Base-by-base conservation (phyloP, 2,113 vertebrate genomes). In the Fulica atra region DNA sequence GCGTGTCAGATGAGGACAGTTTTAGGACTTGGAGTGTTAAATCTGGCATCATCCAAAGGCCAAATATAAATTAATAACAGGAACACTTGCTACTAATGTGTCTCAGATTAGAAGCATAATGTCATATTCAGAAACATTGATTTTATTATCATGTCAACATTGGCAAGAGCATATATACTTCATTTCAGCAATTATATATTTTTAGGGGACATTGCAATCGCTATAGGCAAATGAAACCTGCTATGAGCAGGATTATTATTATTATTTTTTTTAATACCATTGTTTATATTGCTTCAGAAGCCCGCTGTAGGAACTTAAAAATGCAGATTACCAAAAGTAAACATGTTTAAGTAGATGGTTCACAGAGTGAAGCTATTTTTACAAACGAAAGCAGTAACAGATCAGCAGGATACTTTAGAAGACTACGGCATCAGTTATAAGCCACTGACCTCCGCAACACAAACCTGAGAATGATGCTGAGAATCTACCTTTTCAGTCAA, bases 1-100 rank as follows among this genome's bases (percentile, higher is more conserved):
- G 95, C 72, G 65, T 98, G 98, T 98, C 98, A 98, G 97, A 97
- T 93, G 97, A 97, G 98, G 98, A 98, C 97, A 97, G 83, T 97
- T 98, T 97, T 97, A 96, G 94, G 93, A 89, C 95, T 97, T 28
- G 86, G 90, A 95, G 95, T 95, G 90, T 95, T 83, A 97, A 96
- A 97, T 94, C 97, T 98, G 97, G 97, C 96, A 97, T 96, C 86
- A 51, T 91, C 86, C 85, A 98, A 98, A 98, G 96, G 97, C 97
- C 98, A 98, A 92, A 97, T 97, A 98, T 97, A 97, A 98, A 97
- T 98, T 97, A 98, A 96, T 97, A 97, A 96, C 96, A 97, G 92
- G 96, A 96, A 97, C 96, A 95, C 97, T 97, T 96, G 97, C 97
- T 96, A 51, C 92, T 96, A 96, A 97, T 96, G 95, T 97, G 97